Base-by-base conservation (phyloP, 2,113 vertebrate genomes). In the Poeciliopsis retropinna region DNA sequence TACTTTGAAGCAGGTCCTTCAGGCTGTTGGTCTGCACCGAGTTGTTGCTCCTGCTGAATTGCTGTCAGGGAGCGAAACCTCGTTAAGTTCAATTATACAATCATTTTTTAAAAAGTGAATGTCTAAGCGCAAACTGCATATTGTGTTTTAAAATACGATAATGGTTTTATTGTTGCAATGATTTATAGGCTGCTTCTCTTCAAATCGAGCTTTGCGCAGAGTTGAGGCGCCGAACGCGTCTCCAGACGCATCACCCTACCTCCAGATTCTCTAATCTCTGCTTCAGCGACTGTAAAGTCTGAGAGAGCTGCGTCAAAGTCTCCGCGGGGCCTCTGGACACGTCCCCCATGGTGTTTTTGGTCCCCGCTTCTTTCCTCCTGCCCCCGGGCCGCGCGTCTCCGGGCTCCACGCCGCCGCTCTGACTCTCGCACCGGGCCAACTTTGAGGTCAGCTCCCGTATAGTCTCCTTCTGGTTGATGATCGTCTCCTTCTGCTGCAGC, bases 401-500 rank as follows among this genome's bases (percentile, higher is more conserved):
- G 15, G 95, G 88, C 85, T 97, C 51, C 51, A 57, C 97, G 67
- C 93, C 90, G 75, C 95, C 95, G 81, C 96, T 94, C 91, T 95
- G 94, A 80, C 94, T 96, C 93, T 99, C 98, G 70, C 98, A 99
- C 19, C 97, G 94, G 73, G 96, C 94, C 91, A 99, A 95, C 79
- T 99, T 99, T 63, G 96, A 93, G 77, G 97, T 99, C 86, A 98
- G 95, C 90, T 99, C 98, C 27, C 96, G 92, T 85, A 99, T 99
- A 1, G 98, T 97, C 80, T 99, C 98, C 80, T 97, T 97, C 79
- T 99, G 98, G 93, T 96, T 97, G 90, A 98, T 95, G 90, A 99
- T 98, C 41, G 97, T 99, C 88, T 99, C 98, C 69, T 97, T 98
- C 85, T 98, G 98, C 94, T 98, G 97, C 88, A 99, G 92, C 73